Conservation (phyloP, 2,113 vertebrate species). For the Dendropsophus ebraccatus region DNA sequence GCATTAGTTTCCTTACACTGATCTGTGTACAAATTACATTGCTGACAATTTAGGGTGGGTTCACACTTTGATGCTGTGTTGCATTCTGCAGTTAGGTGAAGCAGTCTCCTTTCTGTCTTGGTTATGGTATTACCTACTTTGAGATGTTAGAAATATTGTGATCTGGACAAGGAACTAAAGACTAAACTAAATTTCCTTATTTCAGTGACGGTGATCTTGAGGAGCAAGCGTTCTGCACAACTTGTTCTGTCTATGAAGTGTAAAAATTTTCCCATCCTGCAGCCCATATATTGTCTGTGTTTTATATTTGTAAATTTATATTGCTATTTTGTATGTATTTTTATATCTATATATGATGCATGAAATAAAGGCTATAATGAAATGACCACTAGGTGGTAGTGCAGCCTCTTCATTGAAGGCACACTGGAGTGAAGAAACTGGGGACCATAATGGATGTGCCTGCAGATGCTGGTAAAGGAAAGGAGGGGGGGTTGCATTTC, state of each 20-base stretch:
- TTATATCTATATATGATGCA: constrained; percentile 31
- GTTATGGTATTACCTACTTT: too few species aligned
- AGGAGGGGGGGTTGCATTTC: too few species aligned
- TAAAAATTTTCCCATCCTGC: constrained; percentile 63
- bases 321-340: constrained; percentile 48
- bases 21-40: too few species aligned
- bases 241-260: constrained; percentile 72
- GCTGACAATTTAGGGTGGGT: too few species aligned
- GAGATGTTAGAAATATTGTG: too few species aligned
- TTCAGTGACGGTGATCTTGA: constrained; percentile 69
- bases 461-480: not conserved
- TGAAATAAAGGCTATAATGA: constrained; percentile 37
- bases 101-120: too few species aligned
- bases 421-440: not conserved
- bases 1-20: too few species aligned
- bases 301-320: constrained; percentile 37
- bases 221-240: constrained; percentile 71
- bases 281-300: not conserved
- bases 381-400: constrained; percentile 32
- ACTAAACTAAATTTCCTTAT: too few species aligned
- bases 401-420: not conserved
- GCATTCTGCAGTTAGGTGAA: too few species aligned
- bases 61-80: too few species aligned
- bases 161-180: too few species aligned
- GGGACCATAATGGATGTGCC: not conserved